phyloP scores from a whole-genome alignment of 2,113 vertebrate species.

The Brachyistius frenatus region DNA sequence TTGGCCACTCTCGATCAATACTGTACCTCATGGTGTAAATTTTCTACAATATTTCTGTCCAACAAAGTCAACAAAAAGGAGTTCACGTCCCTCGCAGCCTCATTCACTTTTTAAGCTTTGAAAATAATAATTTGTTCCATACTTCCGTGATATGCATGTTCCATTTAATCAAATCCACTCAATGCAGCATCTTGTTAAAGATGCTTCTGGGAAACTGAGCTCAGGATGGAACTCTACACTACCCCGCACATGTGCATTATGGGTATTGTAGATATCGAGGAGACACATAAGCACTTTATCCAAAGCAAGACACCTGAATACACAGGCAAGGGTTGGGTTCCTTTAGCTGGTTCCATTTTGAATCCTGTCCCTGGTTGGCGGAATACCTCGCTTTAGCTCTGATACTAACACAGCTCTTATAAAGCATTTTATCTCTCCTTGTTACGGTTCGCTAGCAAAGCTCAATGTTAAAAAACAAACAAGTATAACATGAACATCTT shows the following conservation, averaged over 20 bases:
- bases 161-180: slow-evolving; percentile 11
- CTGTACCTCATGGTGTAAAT: background rate
- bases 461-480: no score
- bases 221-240: slow-evolving; percentile 46
- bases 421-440: background rate
- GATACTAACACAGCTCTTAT: background rate
- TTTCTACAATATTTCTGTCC: background rate
- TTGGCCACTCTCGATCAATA: slow-evolving; percentile 7
- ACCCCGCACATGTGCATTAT: slow-evolving; percentile 24
- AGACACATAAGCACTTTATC: slow-evolving; percentile 66
- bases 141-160: background rate
- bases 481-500: no score
- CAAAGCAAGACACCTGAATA: slow-evolving; percentile 35
- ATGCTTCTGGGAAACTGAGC: slow-evolving; percentile 49
- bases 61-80: background rate
- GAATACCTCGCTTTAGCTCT: background rate
- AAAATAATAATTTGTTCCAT: background rate
- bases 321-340: background rate
- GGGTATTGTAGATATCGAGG: slow-evolving; percentile 30
- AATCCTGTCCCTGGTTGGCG: slow-evolving; percentile 4
- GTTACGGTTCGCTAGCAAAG: no score
- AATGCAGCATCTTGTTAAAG: slow-evolving; percentile 17
- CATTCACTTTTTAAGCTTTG: background rate
- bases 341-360: slow-evolving; percentile 4
- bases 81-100: background rate